Evolutionary conservation across 1,140 invertebrate genomes (phyloP).

Genomic region (Adoxophyes honmai): DNA sequence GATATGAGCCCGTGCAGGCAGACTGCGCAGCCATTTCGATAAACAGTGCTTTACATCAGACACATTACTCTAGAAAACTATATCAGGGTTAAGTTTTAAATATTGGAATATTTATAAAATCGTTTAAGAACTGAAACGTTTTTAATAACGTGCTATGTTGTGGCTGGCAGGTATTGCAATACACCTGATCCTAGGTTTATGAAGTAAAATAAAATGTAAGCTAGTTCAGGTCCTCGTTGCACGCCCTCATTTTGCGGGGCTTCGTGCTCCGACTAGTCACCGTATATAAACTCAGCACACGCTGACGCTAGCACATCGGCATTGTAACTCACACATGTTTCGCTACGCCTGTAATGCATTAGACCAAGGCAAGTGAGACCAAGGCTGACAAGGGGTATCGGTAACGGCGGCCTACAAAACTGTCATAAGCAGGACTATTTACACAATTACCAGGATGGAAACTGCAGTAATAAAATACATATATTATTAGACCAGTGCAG

Average conservation of each 20-base stretch:
- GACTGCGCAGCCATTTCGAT: background rate
- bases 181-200: background rate
- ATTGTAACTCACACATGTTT: background rate
- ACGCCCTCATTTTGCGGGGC: slow-evolving; percentile 47
- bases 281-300: background rate
- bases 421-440: background rate
- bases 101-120: no score
- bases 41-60: no score
- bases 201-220: background rate
- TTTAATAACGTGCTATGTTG: no score
- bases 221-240: slow-evolving; percentile 15
- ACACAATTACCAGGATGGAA: no score
- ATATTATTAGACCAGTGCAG: no score
- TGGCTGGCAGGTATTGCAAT: no score
- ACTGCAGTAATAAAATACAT: no score
- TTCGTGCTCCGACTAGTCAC: slow-evolving; percentile 27
- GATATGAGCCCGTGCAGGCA: slow-evolving; percentile 5
- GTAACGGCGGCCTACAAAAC: background rate
- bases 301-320: background rate
- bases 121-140: no score
- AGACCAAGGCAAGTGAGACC: background rate
- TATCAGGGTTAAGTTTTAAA: no score
- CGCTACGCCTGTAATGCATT: slow-evolving; percentile 6
- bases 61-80: no score
- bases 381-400: slow-evolving; percentile 5